Evolutionary conservation across 2,113 vertebrate genomes (phyloP).

Genomic region (Sturnus vulgaris): DNA sequence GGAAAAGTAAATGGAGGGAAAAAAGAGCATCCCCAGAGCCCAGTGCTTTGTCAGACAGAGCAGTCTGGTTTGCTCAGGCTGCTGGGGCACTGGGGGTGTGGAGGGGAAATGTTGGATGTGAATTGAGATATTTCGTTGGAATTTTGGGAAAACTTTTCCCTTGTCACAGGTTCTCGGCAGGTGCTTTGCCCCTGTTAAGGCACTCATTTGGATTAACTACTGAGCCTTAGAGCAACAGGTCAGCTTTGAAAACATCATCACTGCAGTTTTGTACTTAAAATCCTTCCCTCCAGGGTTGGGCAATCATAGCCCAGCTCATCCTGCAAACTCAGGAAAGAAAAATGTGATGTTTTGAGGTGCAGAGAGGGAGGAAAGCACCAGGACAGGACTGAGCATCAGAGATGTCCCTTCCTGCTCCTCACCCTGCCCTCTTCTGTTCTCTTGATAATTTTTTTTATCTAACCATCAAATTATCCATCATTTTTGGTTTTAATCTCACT

Average conservation of each 20-base stretch:
- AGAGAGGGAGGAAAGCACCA: background rate
- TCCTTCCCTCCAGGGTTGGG: background rate
- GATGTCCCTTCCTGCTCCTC: background rate
- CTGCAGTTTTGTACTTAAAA: background rate
- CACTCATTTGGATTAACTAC: background rate
- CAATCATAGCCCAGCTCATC: background rate
- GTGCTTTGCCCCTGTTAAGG: background rate
- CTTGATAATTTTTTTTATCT: background rate
- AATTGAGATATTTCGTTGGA: background rate
- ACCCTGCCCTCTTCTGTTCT: background rate
- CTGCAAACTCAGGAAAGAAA: background rate
- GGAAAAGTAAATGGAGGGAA: background rate
- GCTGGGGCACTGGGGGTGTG: fast-evolving
- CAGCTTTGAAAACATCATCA: background rate
- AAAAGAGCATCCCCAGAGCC: background rate
- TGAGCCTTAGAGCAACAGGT: background rate
- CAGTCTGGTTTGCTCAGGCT: background rate
- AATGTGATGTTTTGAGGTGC: background rate
- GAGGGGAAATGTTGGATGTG: background rate
- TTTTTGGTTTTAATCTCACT: background rate
- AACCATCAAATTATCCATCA: background rate
- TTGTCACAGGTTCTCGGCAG: background rate
- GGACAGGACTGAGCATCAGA: background rate
- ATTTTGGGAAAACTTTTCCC: background rate
- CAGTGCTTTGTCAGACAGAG: background rate